A percentile compares a stretch with the other conserved stretches of the same genome.
These are phyloP conservation scores for Eutrigla gurnardus DNA, from an alignment of 2,797 vertebrate genomes.

Conservation along the genomic window DNA sequence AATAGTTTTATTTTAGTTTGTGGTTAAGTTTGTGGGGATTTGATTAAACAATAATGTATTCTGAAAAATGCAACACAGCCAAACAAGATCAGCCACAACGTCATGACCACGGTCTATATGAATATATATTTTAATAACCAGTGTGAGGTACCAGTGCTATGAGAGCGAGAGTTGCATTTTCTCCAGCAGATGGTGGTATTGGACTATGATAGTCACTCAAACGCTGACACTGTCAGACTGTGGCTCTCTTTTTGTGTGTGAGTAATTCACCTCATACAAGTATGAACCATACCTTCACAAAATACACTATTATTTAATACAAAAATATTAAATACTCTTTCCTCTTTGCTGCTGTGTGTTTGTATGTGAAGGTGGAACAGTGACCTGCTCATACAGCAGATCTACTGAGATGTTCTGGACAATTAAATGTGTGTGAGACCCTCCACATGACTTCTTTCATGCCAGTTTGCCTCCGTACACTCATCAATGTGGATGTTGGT, in stretches of 20 bases:
- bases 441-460: constrained; percentile 8
- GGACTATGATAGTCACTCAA: neutral
- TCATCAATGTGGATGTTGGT: neutral
- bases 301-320: neutral
- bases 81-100: neutral
- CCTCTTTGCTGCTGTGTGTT: neutral
- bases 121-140: neutral
- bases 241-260: neutral
- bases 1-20: neutral
- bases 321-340: neutral
- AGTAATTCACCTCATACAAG: neutral
- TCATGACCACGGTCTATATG: too few relatives aligned
- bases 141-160: neutral
- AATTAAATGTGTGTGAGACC: neutral
- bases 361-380: neutral
- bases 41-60: neutral
- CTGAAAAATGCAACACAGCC: too few relatives aligned
- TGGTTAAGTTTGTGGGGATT: neutral
- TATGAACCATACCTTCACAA: neutral
- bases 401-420: neutral
- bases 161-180: neutral
- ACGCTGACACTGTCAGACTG: neutral
- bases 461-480: neutral
- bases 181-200: constrained; percentile 46
- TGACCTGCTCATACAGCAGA: neutral